Conservation (phyloP, 2,797 vertebrate species). For the Helicolenus hilgendorfi region DNA sequence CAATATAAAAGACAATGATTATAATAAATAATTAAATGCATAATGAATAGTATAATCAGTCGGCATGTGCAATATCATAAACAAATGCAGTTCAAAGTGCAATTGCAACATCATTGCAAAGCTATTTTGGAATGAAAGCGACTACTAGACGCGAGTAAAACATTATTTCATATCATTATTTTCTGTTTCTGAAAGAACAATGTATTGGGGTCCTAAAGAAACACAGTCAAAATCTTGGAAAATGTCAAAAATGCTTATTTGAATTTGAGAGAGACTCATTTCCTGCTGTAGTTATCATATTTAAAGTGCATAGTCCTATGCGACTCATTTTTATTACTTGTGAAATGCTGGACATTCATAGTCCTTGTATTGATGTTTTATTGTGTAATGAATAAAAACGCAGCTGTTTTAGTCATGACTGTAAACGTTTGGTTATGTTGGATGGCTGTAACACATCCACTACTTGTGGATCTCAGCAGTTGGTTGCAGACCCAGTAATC, state of each 20-base stretch:
- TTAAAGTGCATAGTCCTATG: background rate
- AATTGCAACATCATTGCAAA: no score
- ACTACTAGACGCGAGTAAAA: no score
- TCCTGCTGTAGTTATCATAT: background rate
- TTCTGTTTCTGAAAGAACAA: no score
- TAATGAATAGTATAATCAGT: no score
- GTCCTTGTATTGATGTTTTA: background rate
- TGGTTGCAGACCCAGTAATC: background rate
- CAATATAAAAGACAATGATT: no score
- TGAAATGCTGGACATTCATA: conserved; percentile 2
- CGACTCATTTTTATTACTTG: background rate
- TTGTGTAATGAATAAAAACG: background rate
- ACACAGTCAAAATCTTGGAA: no score
- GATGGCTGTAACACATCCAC: background rate
- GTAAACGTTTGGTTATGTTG: background rate
- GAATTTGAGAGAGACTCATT: background rate
- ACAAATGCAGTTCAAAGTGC: no score
- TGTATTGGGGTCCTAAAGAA: no score
- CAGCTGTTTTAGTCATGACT: background rate
- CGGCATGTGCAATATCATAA: no score
- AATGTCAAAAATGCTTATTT: background rate
- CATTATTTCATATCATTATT: no score
- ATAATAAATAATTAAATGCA: no score
- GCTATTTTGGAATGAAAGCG: no score
- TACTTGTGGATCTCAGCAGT: background rate